Evolutionary conservation across 1,140 invertebrate species (phyloP).

Genomic region (Drosophila pectinifera): DNA sequence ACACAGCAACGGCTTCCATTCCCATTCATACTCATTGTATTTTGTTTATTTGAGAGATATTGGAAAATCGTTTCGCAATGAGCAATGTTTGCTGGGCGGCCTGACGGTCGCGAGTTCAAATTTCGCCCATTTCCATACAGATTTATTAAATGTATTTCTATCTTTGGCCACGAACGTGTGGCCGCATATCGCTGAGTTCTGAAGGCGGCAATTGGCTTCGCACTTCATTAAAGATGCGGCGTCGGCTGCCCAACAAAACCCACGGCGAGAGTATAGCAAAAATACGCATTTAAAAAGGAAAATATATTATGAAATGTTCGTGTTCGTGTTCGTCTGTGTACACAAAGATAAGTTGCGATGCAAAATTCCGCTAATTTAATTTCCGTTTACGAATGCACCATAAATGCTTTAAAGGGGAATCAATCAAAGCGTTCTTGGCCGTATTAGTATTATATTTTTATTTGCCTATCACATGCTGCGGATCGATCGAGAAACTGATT

Average conservation of each 20-base stretch:
- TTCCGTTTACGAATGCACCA: constrained; percentile 51
- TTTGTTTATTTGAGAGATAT: constrained; percentile 69
- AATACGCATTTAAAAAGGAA: constrained; percentile 46
- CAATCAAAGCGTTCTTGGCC: constrained; percentile 57
- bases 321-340: constrained; percentile 11
- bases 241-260: constrained; percentile 27
- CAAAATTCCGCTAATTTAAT: constrained; percentile 56
- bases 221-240: constrained; percentile 67
- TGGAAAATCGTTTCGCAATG: constrained; percentile 46
- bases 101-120: constrained; percentile 46
- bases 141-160: constrained; percentile 11
- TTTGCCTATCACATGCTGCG: constrained; percentile 54
- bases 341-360: constrained; percentile 8
- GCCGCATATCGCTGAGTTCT: constrained; percentile 36
- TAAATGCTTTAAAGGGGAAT: constrained; percentile 47
- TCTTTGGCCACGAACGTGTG: background rate
- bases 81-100: constrained; percentile 38
- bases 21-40: constrained; percentile 17
- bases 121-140: constrained; percentile 34
- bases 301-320: constrained; percentile 7
- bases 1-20: constrained; percentile 3
- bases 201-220: constrained; percentile 68
- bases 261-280: background rate
- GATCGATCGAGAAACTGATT: constrained; percentile 16
- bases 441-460: constrained; percentile 21